Base-by-base conservation (phyloP, 2,797 vertebrate genomes). In the Ctenochaetus hawaiiensis region DNA sequence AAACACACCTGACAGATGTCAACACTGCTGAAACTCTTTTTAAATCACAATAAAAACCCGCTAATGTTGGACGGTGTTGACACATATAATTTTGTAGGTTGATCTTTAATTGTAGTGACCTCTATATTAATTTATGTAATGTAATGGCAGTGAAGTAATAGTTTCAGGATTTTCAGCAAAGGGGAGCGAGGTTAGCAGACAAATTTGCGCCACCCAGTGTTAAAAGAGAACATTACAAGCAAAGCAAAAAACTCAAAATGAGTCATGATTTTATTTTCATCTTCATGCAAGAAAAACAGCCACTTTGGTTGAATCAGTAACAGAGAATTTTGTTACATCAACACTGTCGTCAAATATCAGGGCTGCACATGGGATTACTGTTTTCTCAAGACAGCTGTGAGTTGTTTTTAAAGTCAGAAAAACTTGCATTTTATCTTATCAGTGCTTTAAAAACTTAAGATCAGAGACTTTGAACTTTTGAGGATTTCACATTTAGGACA, bases 271-370 rank as follows among this genome's bases (percentile, higher is more conserved):
- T 92, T 92, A 91, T 90, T 93, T 84, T 56, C 30, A 84, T 41
- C 13, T 75, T 85, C 85, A 87, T 89, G 85, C 89, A 87, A 79
- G 73, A 64, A 78, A 89, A 88, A 82, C 67, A 83, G 80, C 9
- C 39, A 67, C 48, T 17, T 47, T 11, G 48, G n/a, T 23, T 45
- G 77, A 81, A 64, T 62, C 77, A 75, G 59, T 37, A 63, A 67
- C 26, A 56, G 69, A 63, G 58, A 68, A 12, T 23, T 49, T 0
- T 60, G 26, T 61, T 45, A 87, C 47, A 76, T 64, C 53, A 64
- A 60, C 18, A 45, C 34, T 57, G 13, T 70, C 18, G 56, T 62
- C 8, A 62, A 13, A 44, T 56, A 69, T 44, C 9, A 11, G 16
- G 26, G 16, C 14, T 44, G 10, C 7, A 30, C 62, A 18, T 45